Percentiles rank a stretch among this genome's conserved stretches.
These are phyloP conservation scores for Grallaria varia DNA, from an alignment of 2,113 vertebrate species.

Conservation along the genomic window DNA sequence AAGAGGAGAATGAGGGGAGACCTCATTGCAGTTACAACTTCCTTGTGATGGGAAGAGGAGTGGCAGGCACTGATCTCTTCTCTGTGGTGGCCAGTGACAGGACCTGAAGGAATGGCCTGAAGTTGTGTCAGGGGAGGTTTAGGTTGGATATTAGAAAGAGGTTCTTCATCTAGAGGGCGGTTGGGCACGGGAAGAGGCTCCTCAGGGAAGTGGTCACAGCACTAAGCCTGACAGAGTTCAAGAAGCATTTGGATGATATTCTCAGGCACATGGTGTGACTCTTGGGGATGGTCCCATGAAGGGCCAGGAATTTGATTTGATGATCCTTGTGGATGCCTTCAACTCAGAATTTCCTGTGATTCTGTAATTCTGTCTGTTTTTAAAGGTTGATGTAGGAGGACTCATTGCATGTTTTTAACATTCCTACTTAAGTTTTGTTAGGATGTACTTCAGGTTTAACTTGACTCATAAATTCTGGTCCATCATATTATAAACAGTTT, in stretches of 20 bases:
- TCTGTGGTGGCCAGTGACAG: neutral
- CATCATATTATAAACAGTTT: neutral
- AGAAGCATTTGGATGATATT: neutral
- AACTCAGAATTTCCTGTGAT: neutral
- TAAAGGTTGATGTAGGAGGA: neutral
- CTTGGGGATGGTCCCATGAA: neutral
- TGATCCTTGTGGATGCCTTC: neutral
- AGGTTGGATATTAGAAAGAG: neutral
- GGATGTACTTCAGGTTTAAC: neutral
- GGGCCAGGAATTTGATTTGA: neutral
- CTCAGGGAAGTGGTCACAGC: neutral
- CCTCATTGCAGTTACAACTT: rapidly evolving
- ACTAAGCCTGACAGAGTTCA: neutral
- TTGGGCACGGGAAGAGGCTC: neutral
- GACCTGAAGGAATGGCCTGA: neutral
- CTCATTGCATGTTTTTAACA: neutral
- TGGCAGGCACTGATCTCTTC: neutral
- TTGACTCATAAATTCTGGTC: neutral
- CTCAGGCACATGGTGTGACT: neutral
- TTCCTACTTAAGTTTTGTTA: neutral
- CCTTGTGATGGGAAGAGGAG: neutral
- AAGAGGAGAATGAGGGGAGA: neutral
- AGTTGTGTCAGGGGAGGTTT: neutral
- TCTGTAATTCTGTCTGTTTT: neutral
- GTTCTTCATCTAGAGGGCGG: neutral